Evolutionary conservation across 2,113 vertebrate species (phyloP), one percentile per base, ranked within the genome.

Genomic region (Salvelinus fontinalis): DNA sequence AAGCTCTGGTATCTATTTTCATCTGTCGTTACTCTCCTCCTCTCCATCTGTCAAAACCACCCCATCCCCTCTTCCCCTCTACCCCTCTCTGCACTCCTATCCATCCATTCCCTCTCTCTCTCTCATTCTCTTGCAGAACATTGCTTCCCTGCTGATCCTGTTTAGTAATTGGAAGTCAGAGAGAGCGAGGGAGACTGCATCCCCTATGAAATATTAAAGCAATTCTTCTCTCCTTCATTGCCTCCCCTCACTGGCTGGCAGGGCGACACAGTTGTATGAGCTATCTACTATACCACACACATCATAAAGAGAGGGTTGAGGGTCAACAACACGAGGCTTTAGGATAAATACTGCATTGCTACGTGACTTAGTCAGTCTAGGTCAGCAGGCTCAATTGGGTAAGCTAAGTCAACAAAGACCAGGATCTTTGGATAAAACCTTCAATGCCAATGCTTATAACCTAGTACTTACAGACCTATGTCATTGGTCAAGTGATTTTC

Each of bases 11-110:
- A 84, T 71, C 31, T 73, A 75, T 80, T 81, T 87, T 75, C 79
- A 86, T 81, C 77, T 86, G 80, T 34, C 20, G 16, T 70, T 75
- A 74, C 62, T 84, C 79, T 83, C 77, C 81, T 81, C 77, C 86
- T 79, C 73, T 75, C 83, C 81, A 84, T 88, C 88, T 88, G 81
- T 51, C 68, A 49, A n/a, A 48, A 6, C 24, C n/a, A 44, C 34
- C 78, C 81, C 20, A 48, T 81, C 3, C 34, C 75, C 57, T 67
- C 14, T 29, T 80, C 51, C 59, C 39, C 81, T 67, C 71, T 6
- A 60, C 16, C 79, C 79, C 12, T 71, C 22, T 8, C 48, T 68
- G 9, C 39, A 11, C 39, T 44, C 9, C 31, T 0, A 9, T 29
- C 29, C 31, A 44, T 8, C 67, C 67, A 68, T 49, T 70, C 27